Percentiles rank a stretch among this genome's conserved stretches.
These are phyloP conservation scores for Esox niger DNA, from an alignment of 2,113 vertebrate genomes.

Conservation along the genomic window DNA sequence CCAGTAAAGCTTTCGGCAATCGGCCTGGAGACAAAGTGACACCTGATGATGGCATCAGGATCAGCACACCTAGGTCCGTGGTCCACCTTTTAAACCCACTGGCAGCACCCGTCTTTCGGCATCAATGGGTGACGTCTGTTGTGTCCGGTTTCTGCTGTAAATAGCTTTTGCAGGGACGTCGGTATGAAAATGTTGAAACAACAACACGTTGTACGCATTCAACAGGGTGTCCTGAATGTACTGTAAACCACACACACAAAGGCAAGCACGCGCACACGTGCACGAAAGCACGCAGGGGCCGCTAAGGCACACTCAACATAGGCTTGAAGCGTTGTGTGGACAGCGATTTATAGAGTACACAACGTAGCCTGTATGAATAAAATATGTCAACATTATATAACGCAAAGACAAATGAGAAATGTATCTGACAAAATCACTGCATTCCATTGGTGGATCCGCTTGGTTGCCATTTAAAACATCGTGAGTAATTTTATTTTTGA, in stretches of 20 bases:
- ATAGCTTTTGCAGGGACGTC: constrained; percentile 10
- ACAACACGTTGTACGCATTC: background rate
- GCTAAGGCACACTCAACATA: constrained; percentile 13
- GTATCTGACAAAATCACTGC: constrained; percentile 19
- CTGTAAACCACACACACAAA: constrained; percentile 1
- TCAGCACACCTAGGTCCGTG: background rate
- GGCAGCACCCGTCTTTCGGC: background rate
- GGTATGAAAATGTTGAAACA: constrained; percentile 25
- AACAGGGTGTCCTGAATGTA: background rate
- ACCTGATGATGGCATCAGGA: background rate
- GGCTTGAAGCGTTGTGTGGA: background rate
- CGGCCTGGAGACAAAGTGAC: background rate
- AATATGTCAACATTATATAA: constrained; percentile 59
- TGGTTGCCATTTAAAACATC: constrained; percentile 33
- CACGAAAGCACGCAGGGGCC: no score
- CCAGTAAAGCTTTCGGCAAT: no score
- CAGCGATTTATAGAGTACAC: constrained; percentile 4
- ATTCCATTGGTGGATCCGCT: constrained; percentile 2
- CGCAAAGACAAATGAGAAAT: constrained; percentile 15
- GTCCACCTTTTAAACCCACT: background rate
- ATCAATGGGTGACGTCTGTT: constrained; percentile 37
- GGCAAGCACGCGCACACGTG: background rate
- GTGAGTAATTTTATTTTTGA: background rate
- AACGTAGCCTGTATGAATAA: constrained; percentile 58
- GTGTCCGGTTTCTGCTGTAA: constrained; percentile 55